Base-by-base conservation (phyloP, 2,888 invertebrate species). In the Linnaemya vulpina region DNA sequence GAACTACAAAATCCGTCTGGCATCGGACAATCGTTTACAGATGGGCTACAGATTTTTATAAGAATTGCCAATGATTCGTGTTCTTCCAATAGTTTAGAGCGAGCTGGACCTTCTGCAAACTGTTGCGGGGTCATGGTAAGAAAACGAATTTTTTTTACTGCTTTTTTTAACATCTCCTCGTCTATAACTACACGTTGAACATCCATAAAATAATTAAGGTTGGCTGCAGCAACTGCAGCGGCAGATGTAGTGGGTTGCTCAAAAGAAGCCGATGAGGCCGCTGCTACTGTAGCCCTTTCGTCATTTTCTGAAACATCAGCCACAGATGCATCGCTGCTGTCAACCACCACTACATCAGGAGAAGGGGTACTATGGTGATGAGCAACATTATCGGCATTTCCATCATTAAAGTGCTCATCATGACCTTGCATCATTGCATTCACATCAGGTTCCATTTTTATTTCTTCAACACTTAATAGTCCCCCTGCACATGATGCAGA, bases 71-170 rank as follows among this genome's bases (percentile, higher is more conserved):
- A 95, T 15, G 96, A 95, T 90, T 97, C 97, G 1, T 96, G 94
- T 91, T 96, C 95, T 0, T 95, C 94, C 35, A 97, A 93, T 10
- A 97, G 92, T n/a, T 93, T 93, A 15, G 96, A 96, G 68, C 95
- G 94, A 0, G 96, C 96, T 0, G 97, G 96, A 0, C 96, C 96
- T 89, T 96, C 96, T 0, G 97, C 96, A 91, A 97, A 97, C 92
- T 97, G 96, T 90, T 96, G 95, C 0, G 97, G 96, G 0, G 95
- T 95, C 87, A 97, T 93, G 0, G 96, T 96, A 13, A 97, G 93
- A 92, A 97, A 97, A 30, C 97, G 94, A 83, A 97, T 95, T 92
- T 96, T 96, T 89, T 95, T 95, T 1, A 97, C 93, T 0, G 95
- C 95, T 88, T 95, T 94, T 2, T 96, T 93, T 78, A 95, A 93